Evolutionary conservation across 1,140 invertebrate species (phyloP).

Genomic region (Macrobrachium nipponense): DNA sequence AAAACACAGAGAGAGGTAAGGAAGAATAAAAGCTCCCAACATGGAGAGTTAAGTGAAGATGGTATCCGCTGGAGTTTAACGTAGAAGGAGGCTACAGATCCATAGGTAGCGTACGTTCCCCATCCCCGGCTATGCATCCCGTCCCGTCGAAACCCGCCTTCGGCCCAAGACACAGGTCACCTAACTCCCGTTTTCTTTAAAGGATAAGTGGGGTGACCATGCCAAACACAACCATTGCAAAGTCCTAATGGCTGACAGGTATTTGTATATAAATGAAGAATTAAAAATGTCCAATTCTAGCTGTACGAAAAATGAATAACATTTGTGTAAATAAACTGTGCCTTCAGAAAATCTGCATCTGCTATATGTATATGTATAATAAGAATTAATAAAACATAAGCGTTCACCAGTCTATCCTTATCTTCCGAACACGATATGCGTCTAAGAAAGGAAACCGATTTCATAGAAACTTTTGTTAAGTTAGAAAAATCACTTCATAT

Average conservation of each 20-base stretch:
- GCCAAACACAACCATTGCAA: conserved; percentile 47
- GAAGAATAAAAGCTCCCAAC: too few species aligned
- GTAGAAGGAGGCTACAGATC: too few species aligned
- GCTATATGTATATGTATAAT: conserved; percentile 52
- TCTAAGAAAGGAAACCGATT: not conserved
- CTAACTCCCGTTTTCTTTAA: not conserved
- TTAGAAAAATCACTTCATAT: not conserved
- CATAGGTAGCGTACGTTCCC: too few species aligned
- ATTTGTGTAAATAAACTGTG: conserved; percentile 55
- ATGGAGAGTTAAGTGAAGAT: too few species aligned
- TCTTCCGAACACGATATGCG: conserved; percentile 54
- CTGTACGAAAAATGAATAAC: conserved; percentile 52
- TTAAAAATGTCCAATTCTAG: conserved; percentile 49
- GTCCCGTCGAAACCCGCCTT: not conserved
- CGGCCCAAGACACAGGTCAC: not conserved
- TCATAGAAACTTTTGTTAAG: not conserved
- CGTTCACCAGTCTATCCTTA: conserved; percentile 61
- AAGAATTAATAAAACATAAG: conserved; percentile 57
- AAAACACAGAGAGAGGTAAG: too few species aligned
- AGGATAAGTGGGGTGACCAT: conserved; percentile 17
- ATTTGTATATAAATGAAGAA: conserved; percentile 44
- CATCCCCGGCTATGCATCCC: not conserved
- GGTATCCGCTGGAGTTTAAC: too few species aligned
- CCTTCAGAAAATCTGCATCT: conserved; percentile 47
- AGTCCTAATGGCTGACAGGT: conserved; percentile 35